phyloP scores from a whole-genome alignment of 2,888 invertebrate species.

The Chelonus formosanus region DNA sequence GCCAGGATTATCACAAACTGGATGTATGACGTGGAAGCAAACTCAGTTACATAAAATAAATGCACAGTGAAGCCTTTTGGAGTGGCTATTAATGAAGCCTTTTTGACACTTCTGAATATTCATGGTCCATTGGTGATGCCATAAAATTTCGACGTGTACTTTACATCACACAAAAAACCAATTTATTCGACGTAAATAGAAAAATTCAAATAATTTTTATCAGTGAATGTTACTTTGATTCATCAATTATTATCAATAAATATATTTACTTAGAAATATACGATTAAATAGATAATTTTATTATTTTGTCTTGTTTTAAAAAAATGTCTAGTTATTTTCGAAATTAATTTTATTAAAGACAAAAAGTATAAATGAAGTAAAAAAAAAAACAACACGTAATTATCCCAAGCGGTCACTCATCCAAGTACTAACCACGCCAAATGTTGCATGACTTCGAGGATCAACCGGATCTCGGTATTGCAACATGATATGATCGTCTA shows the following conservation, averaged over 20 bases:
- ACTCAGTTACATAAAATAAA: constrained; percentile 61
- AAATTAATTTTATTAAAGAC: too few species aligned
- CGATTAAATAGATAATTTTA: too few species aligned
- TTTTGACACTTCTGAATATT: constrained; percentile 56
- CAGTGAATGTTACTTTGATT: background rate
- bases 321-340: too few species aligned
- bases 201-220: background rate
- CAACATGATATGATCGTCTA: too few species aligned
- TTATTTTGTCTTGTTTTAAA: background rate
- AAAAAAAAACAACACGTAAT: too few species aligned
- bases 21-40: constrained; percentile 44
- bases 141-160: constrained; percentile 42
- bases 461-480: too few species aligned
- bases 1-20: constrained; percentile 33
- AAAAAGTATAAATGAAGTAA: too few species aligned
- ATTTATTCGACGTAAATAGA: background rate
- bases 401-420: too few species aligned
- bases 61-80: constrained; percentile 38
- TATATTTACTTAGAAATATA: too few species aligned
- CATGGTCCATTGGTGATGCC: constrained; percentile 55
- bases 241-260: too few species aligned
- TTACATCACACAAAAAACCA: background rate
- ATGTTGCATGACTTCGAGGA: too few species aligned
- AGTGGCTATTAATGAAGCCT: constrained; percentile 42
- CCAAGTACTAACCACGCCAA: too few species aligned